Evolutionary conservation across 2,888 invertebrate species (phyloP), one percentile per base, ranked within the genome.

Genomic region (Drosophila sordidapex): DNA sequence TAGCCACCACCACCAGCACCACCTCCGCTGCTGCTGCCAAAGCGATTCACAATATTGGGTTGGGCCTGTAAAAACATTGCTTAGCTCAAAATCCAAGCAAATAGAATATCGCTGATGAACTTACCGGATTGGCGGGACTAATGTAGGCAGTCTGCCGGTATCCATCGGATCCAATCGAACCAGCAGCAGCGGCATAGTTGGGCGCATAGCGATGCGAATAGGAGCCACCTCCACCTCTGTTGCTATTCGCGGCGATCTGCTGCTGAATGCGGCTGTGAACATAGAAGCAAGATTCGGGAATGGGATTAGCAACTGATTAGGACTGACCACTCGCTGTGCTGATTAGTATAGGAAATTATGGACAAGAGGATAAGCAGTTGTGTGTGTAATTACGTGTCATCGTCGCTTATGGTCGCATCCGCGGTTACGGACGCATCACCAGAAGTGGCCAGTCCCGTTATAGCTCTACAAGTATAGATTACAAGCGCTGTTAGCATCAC

Each of bases 111-210:
- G 1, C 10, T 0, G 21, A 8, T 5, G 5, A 2, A 1, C 66
- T 43, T 48, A 96, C 96, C 56, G 94, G 94, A 92, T 95, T 96
- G 75, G 93, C 92, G 1, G 96, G 96, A 80, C 91, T 94, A 36
- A 96, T 94, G 10, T 92, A 92, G 31, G 95, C 95, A 1, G 94
- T 92, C 83, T 96, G 96, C 59, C 94, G 94, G 21, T 92, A 91
- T 70, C 93, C 95, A 27, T 93, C 94, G 0, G 95, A 94, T 31
- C 95, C 94, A 54, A 94, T 92, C 1, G 94, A 93, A 0, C 94
- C 95, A 46, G 94, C 92, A 2, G 96, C 95, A 51, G 91, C 93
- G 0, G 96, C 95, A 79, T 90, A 93, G 60, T 87, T 92, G 46
- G 93, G 92, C 25, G 91, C 91, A 84, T 92, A 92, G 31, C 88